A percentile compares a stretch with the other conserved stretches of the same genome.
Conservation (phyloP, 2,888 invertebrate species). For the Orchesellides sinensis region DNA sequence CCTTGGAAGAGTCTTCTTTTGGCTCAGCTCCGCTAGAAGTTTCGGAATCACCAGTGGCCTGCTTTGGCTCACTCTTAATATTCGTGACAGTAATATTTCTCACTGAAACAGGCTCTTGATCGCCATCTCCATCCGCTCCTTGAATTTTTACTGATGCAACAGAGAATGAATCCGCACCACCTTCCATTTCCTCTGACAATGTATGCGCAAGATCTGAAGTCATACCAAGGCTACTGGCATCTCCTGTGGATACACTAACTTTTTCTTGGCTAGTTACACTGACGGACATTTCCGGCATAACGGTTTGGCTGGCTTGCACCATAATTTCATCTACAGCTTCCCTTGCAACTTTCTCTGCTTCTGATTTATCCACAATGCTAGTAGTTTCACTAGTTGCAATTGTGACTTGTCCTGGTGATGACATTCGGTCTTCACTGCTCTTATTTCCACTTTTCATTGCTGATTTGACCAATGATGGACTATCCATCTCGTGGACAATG, state of each 20-base stretch:
- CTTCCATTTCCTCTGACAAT: slow-evolving; percentile 27
- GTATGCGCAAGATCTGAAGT: slow-evolving; percentile 25
- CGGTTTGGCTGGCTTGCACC: slow-evolving; percentile 49
- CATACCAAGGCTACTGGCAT: neutral
- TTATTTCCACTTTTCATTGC: slow-evolving; percentile 24
- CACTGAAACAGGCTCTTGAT: slow-evolving; percentile 54
- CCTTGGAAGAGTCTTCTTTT: neutral
- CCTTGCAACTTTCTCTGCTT: slow-evolving; percentile 68
- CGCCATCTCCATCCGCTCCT: slow-evolving; percentile 42
- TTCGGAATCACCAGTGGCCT: neutral
- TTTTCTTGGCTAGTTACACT: slow-evolving; percentile 37
- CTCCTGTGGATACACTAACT: slow-evolving; percentile 48
- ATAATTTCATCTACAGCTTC: slow-evolving; percentile 71
- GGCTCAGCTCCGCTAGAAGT: slow-evolving; percentile 18
- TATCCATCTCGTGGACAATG: slow-evolving; percentile 69
- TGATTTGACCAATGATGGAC: slow-evolving; percentile 55
- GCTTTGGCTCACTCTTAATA: slow-evolving; percentile 53
- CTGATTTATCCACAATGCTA: slow-evolving; percentile 46
- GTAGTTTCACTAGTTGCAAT: slow-evolving; percentile 59
- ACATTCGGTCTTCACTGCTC: neutral
- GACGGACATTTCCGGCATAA: slow-evolving; percentile 38
- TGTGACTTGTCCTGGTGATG: slow-evolving; percentile 19
- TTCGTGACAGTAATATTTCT: slow-evolving; percentile 67
- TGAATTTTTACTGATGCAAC: slow-evolving; percentile 51
- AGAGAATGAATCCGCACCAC: slow-evolving; percentile 47